Conservation (phyloP, 2,888 invertebrate species). For the Pseudococcus viburni region DNA sequence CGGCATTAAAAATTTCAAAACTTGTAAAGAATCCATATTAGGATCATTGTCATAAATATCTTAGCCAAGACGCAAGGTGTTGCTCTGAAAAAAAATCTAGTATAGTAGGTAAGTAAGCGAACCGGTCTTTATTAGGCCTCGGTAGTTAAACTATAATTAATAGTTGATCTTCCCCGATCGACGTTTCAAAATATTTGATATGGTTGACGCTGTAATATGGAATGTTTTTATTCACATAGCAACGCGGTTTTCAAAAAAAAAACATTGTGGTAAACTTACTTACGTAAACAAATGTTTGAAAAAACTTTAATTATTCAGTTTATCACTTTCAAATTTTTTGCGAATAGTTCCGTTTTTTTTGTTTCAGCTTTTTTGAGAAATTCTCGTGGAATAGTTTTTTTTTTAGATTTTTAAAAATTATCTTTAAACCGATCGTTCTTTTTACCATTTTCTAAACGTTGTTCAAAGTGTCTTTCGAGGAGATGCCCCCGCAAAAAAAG, state of each 20-base stretch:
- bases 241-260: not conserved
- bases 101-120: not conserved
- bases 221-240: not conserved
- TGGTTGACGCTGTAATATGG: not conserved
- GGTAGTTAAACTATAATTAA: conserved; percentile 24
- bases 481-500: too few species aligned
- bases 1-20: not conserved
- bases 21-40: not conserved
- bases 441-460: too few species aligned
- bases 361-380: too few species aligned
- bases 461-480: too few species aligned
- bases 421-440: too few species aligned
- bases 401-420: too few species aligned
- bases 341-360: too few species aligned
- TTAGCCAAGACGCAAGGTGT: not conserved
- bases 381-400: too few species aligned
- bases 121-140: conserved; percentile 28
- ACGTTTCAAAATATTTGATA: not conserved
- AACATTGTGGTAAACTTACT: too few species aligned
- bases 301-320: too few species aligned
- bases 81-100: not conserved
- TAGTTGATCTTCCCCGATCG: not conserved
- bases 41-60: not conserved
- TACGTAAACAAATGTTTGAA: too few species aligned
- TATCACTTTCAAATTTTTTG: too few species aligned